phyloP scores from a whole-genome alignment of 1,140 invertebrate species.

The Diplogasteroides magnus region DNA sequence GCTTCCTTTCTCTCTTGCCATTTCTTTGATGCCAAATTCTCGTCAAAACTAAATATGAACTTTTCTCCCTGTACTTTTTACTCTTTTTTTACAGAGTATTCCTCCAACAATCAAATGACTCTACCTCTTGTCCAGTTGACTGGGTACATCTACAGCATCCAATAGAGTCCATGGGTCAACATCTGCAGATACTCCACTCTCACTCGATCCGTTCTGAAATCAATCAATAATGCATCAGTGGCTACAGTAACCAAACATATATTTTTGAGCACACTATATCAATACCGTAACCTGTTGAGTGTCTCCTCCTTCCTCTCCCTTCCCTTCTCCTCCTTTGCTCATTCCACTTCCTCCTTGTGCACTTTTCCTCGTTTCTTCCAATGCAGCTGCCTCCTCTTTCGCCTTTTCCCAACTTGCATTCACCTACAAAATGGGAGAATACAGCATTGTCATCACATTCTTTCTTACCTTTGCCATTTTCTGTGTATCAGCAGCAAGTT shows the following conservation, averaged over 20 bases:
- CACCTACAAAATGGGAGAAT: too few species aligned
- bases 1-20: slow-evolving; percentile 92
- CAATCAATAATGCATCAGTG: background rate
- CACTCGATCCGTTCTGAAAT: background rate
- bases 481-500: background rate
- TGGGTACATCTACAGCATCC: background rate
- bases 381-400: background rate
- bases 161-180: background rate
- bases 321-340: background rate
- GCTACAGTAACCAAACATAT: background rate
- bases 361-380: background rate
- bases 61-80: background rate
- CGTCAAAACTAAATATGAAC: background rate
- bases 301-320: background rate
- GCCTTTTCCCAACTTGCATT: background rate
- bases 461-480: background rate
- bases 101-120: too few species aligned
- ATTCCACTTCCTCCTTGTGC: background rate
- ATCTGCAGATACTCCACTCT: background rate
- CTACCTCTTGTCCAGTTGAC: background rate
- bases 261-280: background rate
- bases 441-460: too few species aligned
- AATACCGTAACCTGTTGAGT: background rate
- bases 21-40: slow-evolving; percentile 75
- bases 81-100: too few species aligned